Conservation (phyloP, 1,140 invertebrate species). For the Tetragonula clypearis region DNA sequence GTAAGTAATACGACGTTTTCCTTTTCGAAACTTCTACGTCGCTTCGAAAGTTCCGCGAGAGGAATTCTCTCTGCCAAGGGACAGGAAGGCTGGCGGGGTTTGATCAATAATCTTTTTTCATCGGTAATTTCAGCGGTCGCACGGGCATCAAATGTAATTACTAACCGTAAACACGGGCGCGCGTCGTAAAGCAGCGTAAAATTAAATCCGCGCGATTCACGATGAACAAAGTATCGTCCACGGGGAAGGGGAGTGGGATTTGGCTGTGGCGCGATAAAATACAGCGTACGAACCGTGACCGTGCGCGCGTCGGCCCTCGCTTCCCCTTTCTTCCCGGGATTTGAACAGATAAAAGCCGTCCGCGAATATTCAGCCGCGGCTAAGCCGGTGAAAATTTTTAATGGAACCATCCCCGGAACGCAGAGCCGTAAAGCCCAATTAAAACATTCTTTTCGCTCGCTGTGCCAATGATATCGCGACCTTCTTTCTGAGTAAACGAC, state of each 20-base stretch:
- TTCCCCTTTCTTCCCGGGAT: conserved; percentile 54
- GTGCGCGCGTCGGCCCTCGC: background rate
- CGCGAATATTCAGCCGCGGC: conserved; percentile 36
- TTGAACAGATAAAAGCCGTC: conserved; percentile 43
- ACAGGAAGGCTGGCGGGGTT: conserved; percentile 11
- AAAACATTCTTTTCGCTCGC: conserved; percentile 19
- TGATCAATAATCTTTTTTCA: conserved; percentile 51
- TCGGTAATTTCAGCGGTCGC: background rate
- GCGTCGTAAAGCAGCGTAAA: conserved; percentile 61
- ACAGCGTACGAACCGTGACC: conserved; percentile 28
- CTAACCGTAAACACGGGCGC: conserved; percentile 57
- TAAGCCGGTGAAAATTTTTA: conserved; percentile 54
- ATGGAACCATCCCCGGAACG: conserved; percentile 28
- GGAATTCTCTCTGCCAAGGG: background rate
- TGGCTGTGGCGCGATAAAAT: conserved; percentile 34
- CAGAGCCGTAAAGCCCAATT: conserved; percentile 30
- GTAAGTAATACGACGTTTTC: too few species aligned
- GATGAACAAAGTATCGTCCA: conserved; percentile 66
- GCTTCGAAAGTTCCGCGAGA: too few species aligned
- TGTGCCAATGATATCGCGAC: background rate
- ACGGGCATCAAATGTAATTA: conserved; percentile 60
- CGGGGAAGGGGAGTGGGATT: conserved; percentile 25
- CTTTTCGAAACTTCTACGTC: too few species aligned
- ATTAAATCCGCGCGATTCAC: conserved; percentile 67
- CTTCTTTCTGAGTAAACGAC: background rate